phyloP scores from a whole-genome alignment of 2,113 vertebrate genomes.

The Sus scrofa region T2T-Sscrofa CM000824.6:219572501-219573000 shows the following conservation, averaged over 20 bases:
- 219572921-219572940: not conserved
- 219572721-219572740: not conserved
- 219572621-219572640: not conserved
- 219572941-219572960: not conserved
- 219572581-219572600: constrained; percentile 15
- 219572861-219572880: not conserved
- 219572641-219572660: not conserved
- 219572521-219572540: not conserved
- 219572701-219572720: not conserved
- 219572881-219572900: not conserved
- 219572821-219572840: not conserved
- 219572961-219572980: not conserved
- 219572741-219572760: not conserved
- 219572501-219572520: not conserved
- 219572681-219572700: not conserved
- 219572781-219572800: not conserved
- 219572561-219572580: not conserved
- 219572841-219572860: not conserved
- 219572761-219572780: not conserved
- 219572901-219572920: not conserved
- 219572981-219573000: not conserved
- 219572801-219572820: not conserved
- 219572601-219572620: not conserved
- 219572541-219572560: not conserved
- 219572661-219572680: not conserved